phyloP scores from a whole-genome alignment of 1,140 invertebrate genomes.

The Physella acuta region DNA sequence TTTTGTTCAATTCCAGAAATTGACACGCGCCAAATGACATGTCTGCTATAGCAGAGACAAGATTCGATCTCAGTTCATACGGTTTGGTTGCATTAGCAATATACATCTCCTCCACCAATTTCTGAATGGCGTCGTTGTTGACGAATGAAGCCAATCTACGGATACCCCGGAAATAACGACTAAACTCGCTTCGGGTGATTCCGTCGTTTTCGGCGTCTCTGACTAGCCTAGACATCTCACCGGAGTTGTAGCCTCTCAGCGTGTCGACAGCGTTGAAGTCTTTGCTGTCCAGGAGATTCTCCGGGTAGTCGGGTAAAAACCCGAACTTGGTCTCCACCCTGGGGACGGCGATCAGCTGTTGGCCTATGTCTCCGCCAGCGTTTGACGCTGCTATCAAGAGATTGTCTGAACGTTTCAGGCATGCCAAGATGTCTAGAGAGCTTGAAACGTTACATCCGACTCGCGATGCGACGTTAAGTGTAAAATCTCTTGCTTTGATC shows the following conservation, averaged over 20 bases:
- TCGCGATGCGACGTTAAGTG: neutral
- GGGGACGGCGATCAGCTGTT: neutral
- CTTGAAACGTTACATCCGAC: neutral
- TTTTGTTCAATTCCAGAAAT: neutral
- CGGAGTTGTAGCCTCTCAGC: neutral
- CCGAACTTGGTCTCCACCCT: conserved; percentile 11
- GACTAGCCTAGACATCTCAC: neutral
- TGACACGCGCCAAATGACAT: neutral
- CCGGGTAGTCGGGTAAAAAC: conserved; percentile 6
- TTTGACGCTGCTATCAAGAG: neutral
- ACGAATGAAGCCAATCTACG: neutral
- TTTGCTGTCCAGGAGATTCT: neutral
- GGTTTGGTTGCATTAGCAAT: conserved; percentile 1
- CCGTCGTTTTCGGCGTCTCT: conserved; percentile 8
- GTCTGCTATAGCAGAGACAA: conserved; percentile 2
- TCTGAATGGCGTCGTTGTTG: neutral
- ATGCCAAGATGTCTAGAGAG: neutral
- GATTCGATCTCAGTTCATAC: neutral
- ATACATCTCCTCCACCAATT: neutral
- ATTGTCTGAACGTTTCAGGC: neutral
- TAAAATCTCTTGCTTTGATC: neutral
- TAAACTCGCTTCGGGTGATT: conserved; percentile 3
- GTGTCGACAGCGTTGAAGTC: conserved; percentile 14
- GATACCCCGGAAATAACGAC: neutral
- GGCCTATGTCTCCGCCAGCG: neutral